Evolutionary conservation across 2,888 invertebrate species (phyloP), one percentile per base, ranked within the genome.

Genomic region (Neocrepidodera transversa): DNA sequence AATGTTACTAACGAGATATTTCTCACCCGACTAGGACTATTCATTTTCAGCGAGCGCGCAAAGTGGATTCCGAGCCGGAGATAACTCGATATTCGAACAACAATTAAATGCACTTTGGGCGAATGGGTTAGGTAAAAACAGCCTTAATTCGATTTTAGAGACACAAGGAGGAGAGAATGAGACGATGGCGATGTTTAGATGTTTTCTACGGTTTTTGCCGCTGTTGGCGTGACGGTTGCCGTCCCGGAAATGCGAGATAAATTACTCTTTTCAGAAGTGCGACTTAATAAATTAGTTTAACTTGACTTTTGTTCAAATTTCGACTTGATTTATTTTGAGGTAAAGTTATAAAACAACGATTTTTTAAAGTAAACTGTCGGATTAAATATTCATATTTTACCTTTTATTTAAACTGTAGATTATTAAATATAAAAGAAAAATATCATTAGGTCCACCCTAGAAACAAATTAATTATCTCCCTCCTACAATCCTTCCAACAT

Each of bases 1-100:
- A 77, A 75, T 73, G 72, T 69, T 72, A 71, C 72, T 77, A 77
- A 77, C 74, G 68, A 75, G 75, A 75, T 76, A 73, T 69, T 68
- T 68, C 71, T 65, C 69, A 57, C 63, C 36, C 62, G 61, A 67
- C 62, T 65, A 58, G 60, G 61, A 66, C 64, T 65, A 60, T 63
- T 67, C 71, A 73, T 72, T 73, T 73, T 68, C 38, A 20, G 45
- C 45, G 43, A 11, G 6, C 65, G 67, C 30, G 66, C 66, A 72
- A 73, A 74, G 67, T 71, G 68, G 69, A 70, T 45, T 71, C 69
- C 71, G 63, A 70, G 67, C 64, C 60, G 54, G 30, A 63, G 67
- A 63, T 74, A 74, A 75, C 71, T 74, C 71, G 69, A 74, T 75
- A 71, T 74, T 70, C 68, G 70, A 62, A 58, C 60, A 52, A 74